Evolutionary conservation across 2,888 invertebrate species (phyloP).

Genomic region (Amiota minor): DNA sequence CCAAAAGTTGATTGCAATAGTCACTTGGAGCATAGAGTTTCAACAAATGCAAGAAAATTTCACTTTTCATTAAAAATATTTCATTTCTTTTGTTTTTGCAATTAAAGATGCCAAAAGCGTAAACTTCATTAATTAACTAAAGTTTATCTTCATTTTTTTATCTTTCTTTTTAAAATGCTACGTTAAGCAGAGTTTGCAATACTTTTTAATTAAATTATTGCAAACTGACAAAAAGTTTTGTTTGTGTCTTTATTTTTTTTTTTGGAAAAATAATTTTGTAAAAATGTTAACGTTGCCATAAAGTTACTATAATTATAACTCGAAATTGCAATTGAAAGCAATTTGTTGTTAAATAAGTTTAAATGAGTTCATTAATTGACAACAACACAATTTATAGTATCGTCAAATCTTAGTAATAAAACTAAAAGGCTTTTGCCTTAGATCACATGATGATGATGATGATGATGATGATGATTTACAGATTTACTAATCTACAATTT

Average conservation of each 20-base stretch:
- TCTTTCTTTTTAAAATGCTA: too few relatives aligned
- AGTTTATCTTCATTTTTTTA: background rate
- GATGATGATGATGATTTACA: background rate
- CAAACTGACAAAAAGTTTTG: too few relatives aligned
- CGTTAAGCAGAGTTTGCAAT: background rate
- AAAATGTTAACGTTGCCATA: conserved; percentile 12
- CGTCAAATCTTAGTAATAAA: background rate
- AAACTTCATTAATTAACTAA: conserved; percentile 6
- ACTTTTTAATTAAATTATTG: conserved; percentile 11
- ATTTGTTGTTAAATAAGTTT: background rate
- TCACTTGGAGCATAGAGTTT: too few relatives aligned
- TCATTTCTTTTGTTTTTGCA: conserved; percentile 2
- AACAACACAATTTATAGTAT: background rate
- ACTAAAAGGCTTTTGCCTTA: background rate
- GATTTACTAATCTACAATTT: conserved; percentile 1
- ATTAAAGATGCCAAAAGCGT: conserved; percentile 15
- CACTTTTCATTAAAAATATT: conserved; percentile 10
- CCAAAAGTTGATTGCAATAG: too few relatives aligned
- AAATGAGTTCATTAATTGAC: background rate
- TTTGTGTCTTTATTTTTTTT: too few relatives aligned
- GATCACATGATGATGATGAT: background rate
- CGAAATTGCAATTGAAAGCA: background rate
- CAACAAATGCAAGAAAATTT: background rate
- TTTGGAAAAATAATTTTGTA: conserved; percentile 1
- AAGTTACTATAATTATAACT: conserved; percentile 4